These are phyloP conservation scores for Hystrix cristata DNA, from an alignment of 2,113 vertebrate genomes.

Conservation along the genomic window DNA sequence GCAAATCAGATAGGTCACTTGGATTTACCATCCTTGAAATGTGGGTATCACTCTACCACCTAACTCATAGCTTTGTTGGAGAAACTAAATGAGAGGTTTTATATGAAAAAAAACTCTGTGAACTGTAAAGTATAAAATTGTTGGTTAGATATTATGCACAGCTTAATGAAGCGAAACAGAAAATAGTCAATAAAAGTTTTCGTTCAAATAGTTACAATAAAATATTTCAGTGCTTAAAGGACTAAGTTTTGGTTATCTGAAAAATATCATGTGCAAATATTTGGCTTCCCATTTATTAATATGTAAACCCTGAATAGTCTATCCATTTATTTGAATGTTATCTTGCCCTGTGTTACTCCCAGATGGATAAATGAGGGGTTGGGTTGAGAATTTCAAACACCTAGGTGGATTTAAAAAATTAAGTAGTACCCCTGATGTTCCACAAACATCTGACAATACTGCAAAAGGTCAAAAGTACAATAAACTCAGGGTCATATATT, in stretches of 20 bases:
- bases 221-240: constrained; percentile 38
- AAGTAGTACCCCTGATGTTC: not conserved
- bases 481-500: not conserved
- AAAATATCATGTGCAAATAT: constrained; percentile 40
- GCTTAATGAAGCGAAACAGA: constrained; percentile 72
- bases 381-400: constrained; percentile 26
- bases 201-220: constrained; percentile 58
- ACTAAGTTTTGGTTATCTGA: constrained; percentile 32
- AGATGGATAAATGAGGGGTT: not conserved
- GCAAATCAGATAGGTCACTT: constrained; percentile 60
- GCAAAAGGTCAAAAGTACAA: not conserved
- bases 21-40: constrained; percentile 62
- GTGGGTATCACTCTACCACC: not conserved
- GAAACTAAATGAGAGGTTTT: constrained; percentile 70
- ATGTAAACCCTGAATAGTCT: not conserved
- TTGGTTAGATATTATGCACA: constrained; percentile 66
- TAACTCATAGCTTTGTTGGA: constrained; percentile 66
- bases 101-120: constrained; percentile 60
- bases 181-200: constrained; percentile 64
- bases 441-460: not conserved
- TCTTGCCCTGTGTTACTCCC: constrained; percentile 3
- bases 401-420: not conserved
- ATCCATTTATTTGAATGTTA: constrained; percentile 8
- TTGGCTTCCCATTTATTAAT: constrained; percentile 32
- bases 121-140: constrained; percentile 70